Evolutionary conservation across 2,113 vertebrate species (phyloP).

Genomic region (Platysternon megacephalum): DNA sequence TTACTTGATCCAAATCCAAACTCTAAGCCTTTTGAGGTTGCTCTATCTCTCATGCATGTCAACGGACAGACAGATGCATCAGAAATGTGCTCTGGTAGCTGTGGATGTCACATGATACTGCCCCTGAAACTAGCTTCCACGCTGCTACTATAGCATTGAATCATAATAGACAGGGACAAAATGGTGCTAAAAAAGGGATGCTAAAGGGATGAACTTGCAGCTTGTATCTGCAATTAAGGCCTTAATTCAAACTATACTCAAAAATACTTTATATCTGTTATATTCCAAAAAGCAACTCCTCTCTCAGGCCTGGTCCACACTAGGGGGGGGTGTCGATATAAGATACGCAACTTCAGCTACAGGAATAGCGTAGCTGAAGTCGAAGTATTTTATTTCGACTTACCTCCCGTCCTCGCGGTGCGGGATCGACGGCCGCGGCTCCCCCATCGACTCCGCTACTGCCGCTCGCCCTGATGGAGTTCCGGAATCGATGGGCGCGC

Average conservation of each 20-base stretch:
- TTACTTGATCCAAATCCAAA: background rate
- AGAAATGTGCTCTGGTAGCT: background rate
- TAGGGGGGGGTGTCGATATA: too few species aligned
- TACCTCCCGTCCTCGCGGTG: too few species aligned
- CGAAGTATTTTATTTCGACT: too few species aligned
- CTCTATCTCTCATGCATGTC: background rate
- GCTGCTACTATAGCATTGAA: too few species aligned
- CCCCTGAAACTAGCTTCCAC: too few species aligned
- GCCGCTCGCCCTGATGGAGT: too few species aligned
- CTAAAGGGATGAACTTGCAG: background rate
- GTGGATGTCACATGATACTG: background rate
- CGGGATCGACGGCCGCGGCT: too few species aligned
- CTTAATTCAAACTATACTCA: background rate
- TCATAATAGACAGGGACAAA: background rate
- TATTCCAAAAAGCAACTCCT: background rate
- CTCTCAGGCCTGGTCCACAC: too few species aligned
- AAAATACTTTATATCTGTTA: background rate
- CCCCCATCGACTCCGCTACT: too few species aligned
- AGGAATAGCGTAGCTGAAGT: too few species aligned
- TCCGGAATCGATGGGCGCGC: too few species aligned
- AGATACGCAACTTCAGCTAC: too few species aligned
- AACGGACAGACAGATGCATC: constrained; percentile 1
- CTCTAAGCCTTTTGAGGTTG: background rate
- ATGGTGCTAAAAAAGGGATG: background rate
- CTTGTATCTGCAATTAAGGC: background rate